Conservation (phyloP, 2,113 vertebrate genomes). For the Anhinga anhinga region DNA sequence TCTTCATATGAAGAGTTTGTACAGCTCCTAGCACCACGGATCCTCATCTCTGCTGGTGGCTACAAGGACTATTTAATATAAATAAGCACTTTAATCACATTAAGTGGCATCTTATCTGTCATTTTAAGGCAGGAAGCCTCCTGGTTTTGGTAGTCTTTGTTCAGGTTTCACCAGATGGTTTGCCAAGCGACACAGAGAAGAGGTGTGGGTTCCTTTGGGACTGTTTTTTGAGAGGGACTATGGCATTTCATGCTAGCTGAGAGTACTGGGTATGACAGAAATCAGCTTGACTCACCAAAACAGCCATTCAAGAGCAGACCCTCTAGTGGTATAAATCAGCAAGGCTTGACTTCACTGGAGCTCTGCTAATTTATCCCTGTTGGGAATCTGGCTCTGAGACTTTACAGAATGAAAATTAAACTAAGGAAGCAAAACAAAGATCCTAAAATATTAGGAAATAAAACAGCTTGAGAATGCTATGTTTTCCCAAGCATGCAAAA, state of each 20-base stretch:
- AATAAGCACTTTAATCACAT: not conserved
- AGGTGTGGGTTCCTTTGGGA: not conserved
- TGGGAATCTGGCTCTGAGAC: not conserved
- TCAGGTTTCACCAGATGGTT: not conserved
- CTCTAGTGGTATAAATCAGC: not conserved
- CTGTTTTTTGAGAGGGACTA: not conserved
- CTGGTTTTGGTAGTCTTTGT: not conserved
- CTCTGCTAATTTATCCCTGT: not conserved
- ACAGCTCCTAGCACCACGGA: not conserved
- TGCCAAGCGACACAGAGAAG: not conserved
- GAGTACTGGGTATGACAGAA: not conserved
- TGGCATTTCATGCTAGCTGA: not conserved
- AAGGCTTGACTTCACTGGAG: constrained; percentile 15
- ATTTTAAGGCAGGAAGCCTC: not conserved
- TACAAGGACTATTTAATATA: not conserved
- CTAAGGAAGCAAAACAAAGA: constrained; percentile 23
- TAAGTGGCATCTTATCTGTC: not conserved
- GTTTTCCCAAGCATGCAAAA: not conserved
- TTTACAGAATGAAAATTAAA: not conserved
- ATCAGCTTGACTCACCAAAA: not conserved
- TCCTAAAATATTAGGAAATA: constrained; percentile 11
- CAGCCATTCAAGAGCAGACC: not conserved
- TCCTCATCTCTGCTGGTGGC: not conserved
- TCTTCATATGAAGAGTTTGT: not conserved
- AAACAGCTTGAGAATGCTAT: constrained; percentile 17